Conservation (phyloP, 1,140 invertebrate species). For the Pararge aegeria region DNA sequence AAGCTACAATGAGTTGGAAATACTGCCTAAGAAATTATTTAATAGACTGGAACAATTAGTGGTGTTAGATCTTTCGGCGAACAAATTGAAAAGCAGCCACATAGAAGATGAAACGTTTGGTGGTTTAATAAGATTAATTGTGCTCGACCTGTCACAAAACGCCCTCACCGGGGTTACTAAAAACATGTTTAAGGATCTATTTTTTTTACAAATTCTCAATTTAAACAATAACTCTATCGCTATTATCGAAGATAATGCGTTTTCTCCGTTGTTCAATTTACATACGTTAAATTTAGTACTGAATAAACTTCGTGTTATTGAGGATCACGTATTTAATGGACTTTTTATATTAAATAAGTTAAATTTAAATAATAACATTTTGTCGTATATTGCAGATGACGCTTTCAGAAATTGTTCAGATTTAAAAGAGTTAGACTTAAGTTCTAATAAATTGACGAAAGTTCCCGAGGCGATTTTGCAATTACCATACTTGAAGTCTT, state of each 20-base stretch:
- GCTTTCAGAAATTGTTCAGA: conserved; percentile 91
- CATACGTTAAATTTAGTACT: conserved; percentile 89
- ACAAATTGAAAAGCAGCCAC: conserved; percentile 85
- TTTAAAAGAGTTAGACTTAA: conserved; percentile 90
- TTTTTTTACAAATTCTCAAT: conserved; percentile 90
- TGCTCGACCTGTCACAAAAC: conserved; percentile 86
- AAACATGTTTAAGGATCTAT: conserved; percentile 89
- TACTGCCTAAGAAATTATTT: conserved; percentile 85
- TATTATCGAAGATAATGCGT: conserved; percentile 87
- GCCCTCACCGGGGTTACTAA: conserved; percentile 82
- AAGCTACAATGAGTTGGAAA: conserved; percentile 86
- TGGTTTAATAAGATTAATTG: conserved; percentile 84
- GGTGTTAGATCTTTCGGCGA: conserved; percentile 86
- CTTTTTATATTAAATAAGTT: conserved; percentile 90
- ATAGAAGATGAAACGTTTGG: conserved; percentile 85
- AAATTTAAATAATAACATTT: conserved; percentile 88
- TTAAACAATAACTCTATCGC: conserved; percentile 89
- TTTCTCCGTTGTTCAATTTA: conserved; percentile 89
- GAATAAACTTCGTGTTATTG: conserved; percentile 87
- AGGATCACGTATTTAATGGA: conserved; percentile 88
- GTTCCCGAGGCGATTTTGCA: conserved; percentile 88
- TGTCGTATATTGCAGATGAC: conserved; percentile 86
- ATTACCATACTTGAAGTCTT: conserved; percentile 87
- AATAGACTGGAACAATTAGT: conserved; percentile 84
- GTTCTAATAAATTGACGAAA: conserved; percentile 87